Evolutionary conservation across 1,140 invertebrate genomes (phyloP), one percentile per base, ranked within the genome.

Genomic region (Heliconius hewitsoni): DNA sequence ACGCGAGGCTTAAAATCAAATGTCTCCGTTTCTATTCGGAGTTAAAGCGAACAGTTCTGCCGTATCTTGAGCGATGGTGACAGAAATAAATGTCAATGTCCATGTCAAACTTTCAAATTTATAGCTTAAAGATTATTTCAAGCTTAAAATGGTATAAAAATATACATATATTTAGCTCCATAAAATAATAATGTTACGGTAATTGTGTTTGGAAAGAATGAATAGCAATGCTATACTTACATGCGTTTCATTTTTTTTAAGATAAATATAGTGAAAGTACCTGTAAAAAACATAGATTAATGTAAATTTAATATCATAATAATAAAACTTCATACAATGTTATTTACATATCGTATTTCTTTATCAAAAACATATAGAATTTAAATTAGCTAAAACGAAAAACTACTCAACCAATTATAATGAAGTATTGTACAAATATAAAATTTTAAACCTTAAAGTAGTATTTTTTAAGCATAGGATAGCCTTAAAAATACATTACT

Each of bases 1-100:
- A 91, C 88, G 89, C 91, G 91, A 93, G 90, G 93, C 93, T 94
- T 93, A 94, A 94, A 93, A 94, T 94, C 92, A 94, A 94, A 94
- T 93, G 91, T 93, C 91, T 90, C 87, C 88, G 87, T 90, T 92
- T 87, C 77, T 83, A 84, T 86, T 85, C 85, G 84, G 86, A 92
- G 86, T 94, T 90, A 89, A 55, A 85, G 83, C 80, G 85, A 88
- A 85, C 85, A 79, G 82, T 84, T 84, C 82, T 73, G 81, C 80
- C 85, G 86, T 91, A 88, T 91, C 87, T 89, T 90, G 86, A 91
- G 82, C 82, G 85, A 92, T 88, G 87, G 83, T 83, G 86, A 89
- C 89, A 85, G 82, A 88, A 91, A 90, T 84, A 89, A 93, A 90
- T 87, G 85, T 83, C 88, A 85, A 89, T 87, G 87, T 90, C 73